A percentile compares a stretch with the other conserved stretches of the same genome.
phyloP scores from a whole-genome alignment of 2,113 vertebrate genomes.

The Hassar affinis region DNA sequence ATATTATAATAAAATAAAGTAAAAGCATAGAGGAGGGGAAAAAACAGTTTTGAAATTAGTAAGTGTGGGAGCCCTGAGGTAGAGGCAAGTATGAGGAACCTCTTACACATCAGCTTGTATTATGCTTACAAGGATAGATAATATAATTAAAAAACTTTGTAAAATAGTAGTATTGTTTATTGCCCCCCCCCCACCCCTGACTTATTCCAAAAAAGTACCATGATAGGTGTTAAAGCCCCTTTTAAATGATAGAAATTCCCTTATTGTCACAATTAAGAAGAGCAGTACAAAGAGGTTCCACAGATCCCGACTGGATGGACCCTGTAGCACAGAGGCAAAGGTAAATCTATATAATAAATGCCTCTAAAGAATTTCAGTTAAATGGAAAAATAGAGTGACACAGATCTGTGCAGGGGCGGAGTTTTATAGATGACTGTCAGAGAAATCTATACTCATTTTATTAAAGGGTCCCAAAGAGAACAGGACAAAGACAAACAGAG shows the following conservation, averaged over 20 bases:
- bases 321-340: constrained; percentile 39
- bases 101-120: neutral
- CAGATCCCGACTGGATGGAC: neutral
- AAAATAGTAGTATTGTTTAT: neutral
- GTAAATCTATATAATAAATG: constrained; percentile 25
- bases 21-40: neutral
- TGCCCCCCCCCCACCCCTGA: neutral
- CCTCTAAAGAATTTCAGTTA: constrained; percentile 32
- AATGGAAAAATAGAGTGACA: constrained; percentile 39
- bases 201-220: neutral
- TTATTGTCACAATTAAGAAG: neutral
- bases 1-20: neutral
- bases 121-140: neutral
- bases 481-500: constrained; percentile 23
- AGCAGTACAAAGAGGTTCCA: neutral
- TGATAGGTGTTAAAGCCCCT: neutral
- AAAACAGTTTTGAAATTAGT: neutral
- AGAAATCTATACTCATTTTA: constrained; percentile 42
- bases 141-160: neutral
- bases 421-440: constrained; percentile 33
- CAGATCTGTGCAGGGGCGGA: constrained; percentile 18
- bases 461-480: constrained; percentile 31
- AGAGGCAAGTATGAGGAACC: neutral
- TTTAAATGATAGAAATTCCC: neutral
- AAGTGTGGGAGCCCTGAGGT: constrained; percentile 16